phyloP scores from a whole-genome alignment of 2,888 invertebrate genomes.

The Pharmacophagus antenor region DNA sequence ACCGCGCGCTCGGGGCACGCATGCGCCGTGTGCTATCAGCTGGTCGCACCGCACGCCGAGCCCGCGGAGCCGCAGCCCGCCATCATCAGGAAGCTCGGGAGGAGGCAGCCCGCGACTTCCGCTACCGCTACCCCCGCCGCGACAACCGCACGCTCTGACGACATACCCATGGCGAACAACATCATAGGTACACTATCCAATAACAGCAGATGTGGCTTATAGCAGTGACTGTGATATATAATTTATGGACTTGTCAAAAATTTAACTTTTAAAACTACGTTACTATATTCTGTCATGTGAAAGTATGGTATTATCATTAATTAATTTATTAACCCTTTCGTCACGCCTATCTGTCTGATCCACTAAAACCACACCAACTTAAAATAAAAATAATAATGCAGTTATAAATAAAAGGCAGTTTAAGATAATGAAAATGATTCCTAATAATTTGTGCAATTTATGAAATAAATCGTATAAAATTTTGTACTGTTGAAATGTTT shows the following conservation, averaged over 20 bases:
- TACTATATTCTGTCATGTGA: not conserved
- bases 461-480: too few relatives aligned
- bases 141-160: conserved; percentile 34
- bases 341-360: too few relatives aligned
- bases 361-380: too few relatives aligned
- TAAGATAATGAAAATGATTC: too few relatives aligned
- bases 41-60: conserved; percentile 75
- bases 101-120: conserved; percentile 36
- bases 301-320: too few relatives aligned
- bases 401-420: too few relatives aligned
- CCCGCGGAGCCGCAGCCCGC: conserved; percentile 41
- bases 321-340: too few relatives aligned
- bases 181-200: conserved; percentile 66
- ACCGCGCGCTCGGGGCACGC: conserved; percentile 95
- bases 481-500: too few relatives aligned
- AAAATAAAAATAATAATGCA: too few relatives aligned
- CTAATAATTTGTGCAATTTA: too few relatives aligned
- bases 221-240: conserved; percentile 10
- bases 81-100: conserved; percentile 44
- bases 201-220: conserved; percentile 36
- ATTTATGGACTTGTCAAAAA: conserved; percentile 29
- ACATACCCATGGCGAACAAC: conserved; percentile 63
- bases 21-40: conserved; percentile 92
- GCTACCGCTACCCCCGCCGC: conserved; percentile 29
- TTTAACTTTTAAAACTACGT: conserved; percentile 14